These are phyloP conservation scores for Ellobius talpinus DNA, from an alignment of 2,113 vertebrate genomes.

Conservation along the genomic window DNA sequence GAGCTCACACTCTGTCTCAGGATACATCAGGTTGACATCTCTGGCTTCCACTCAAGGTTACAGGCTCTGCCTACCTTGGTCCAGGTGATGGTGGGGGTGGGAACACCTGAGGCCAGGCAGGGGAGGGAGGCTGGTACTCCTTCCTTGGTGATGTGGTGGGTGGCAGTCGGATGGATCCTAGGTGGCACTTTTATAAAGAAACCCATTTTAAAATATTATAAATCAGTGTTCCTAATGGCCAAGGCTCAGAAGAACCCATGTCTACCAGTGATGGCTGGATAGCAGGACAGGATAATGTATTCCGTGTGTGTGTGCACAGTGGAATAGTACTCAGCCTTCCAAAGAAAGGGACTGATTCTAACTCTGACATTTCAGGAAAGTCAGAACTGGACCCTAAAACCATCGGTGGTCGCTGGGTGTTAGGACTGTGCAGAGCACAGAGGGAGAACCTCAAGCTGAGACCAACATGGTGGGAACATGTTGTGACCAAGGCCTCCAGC, in stretches of 20 bases:
- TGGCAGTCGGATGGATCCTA: slow-evolving; percentile 90
- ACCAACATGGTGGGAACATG: accelerated
- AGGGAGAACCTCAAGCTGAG: neutral
- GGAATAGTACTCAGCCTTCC: neutral
- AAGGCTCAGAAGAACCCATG: neutral
- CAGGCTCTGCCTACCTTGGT: slow-evolving; percentile 89
- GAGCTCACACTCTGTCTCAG: accelerated
- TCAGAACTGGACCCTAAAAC: neutral
- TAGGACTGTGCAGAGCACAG: neutral
- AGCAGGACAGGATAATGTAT: accelerated
- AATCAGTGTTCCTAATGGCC: neutral
- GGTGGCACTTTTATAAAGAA: slow-evolving; percentile 90
- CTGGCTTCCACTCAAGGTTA: accelerated
- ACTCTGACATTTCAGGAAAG: neutral
- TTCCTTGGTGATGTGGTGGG: slow-evolving; percentile 90
- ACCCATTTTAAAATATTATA: slow-evolving; percentile 10
- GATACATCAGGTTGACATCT: neutral
- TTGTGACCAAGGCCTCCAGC: no score
- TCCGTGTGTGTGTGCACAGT: accelerated
- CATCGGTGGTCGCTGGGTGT: neutral
- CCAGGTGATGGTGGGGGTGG: slow-evolving; percentile 91
- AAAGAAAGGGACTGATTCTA: accelerated
- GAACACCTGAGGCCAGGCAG: slow-evolving; percentile 90
- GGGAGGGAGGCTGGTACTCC: slow-evolving; percentile 88
- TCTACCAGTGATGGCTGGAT: accelerated